Conservation (phyloP, 2,113 vertebrate genomes). For the Smithornis capensis region DNA sequence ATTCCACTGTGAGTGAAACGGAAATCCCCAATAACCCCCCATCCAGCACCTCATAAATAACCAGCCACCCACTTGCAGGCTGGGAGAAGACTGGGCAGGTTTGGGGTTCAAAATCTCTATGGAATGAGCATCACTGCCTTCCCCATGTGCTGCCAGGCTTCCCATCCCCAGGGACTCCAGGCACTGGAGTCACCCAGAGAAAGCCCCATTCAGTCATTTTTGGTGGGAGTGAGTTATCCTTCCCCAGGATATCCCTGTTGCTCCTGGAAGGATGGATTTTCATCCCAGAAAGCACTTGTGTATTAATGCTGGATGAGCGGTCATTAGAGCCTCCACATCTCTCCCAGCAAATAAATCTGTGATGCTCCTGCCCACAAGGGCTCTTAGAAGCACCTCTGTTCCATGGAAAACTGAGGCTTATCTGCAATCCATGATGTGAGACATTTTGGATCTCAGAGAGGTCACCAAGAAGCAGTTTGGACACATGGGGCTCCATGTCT, state of each 20-base stretch:
- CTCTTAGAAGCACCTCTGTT: neutral
- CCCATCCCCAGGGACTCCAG: neutral
- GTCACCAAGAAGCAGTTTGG: neutral
- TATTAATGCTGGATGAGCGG: neutral
- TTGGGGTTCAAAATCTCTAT: neutral
- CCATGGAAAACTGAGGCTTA: neutral
- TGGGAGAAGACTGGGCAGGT: neutral
- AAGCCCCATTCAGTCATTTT: neutral
- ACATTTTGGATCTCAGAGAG: neutral
- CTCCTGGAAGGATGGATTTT: neutral
- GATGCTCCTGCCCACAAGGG: neutral
- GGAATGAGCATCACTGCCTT: neutral
- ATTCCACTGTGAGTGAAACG: neutral
- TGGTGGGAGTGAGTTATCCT: neutral
- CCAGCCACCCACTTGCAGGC: neutral
- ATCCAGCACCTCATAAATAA: neutral
- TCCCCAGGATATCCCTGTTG: neutral
- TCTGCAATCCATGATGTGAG: fast-evolving
- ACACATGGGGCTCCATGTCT: neutral
- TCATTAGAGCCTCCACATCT: neutral
- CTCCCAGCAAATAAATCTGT: neutral
- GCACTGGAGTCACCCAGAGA: neutral
- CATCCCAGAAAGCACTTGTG: neutral
- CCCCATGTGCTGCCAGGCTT: fast-evolving
- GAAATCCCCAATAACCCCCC: neutral